Evolutionary conservation across 2,888 invertebrate species (phyloP).

Genomic region (Creontiades dilutus): DNA sequence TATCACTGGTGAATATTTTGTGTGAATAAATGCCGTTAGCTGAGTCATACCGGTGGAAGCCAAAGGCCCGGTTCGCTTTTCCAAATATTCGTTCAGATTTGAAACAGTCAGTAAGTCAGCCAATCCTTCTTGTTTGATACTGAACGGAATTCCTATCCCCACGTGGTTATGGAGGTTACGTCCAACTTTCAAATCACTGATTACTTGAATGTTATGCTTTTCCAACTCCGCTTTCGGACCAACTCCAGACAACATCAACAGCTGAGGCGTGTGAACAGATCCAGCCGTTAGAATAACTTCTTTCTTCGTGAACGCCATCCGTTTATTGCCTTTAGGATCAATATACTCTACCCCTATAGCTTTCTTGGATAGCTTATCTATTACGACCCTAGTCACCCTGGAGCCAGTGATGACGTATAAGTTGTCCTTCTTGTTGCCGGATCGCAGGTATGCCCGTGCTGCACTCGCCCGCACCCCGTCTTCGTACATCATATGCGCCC

Average conservation of each 20-base stretch:
- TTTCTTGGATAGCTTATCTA: constrained; percentile 80
- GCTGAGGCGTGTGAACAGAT: constrained; percentile 84
- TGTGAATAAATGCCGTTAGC: constrained; percentile 78
- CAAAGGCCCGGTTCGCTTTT: constrained; percentile 78
- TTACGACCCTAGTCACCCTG: constrained; percentile 80
- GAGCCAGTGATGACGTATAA: constrained; percentile 79
- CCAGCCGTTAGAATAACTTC: constrained; percentile 85
- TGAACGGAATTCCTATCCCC: constrained; percentile 77
- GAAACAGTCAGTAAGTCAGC: constrained; percentile 76
- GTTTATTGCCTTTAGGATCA: constrained; percentile 77
- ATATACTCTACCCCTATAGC: constrained; percentile 90
- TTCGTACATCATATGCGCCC: constrained; percentile 77
- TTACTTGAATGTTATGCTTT: constrained; percentile 79
- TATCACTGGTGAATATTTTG: constrained; percentile 77
- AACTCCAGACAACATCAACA: constrained; percentile 85
- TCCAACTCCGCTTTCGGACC: constrained; percentile 81
- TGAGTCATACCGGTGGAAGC: constrained; percentile 79
- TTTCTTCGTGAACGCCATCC: constrained; percentile 83
- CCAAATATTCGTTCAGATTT: constrained; percentile 78
- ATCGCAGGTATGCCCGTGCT: constrained; percentile 80
- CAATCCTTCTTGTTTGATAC: constrained; percentile 74
- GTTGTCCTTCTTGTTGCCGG: constrained; percentile 77
- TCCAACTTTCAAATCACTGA: constrained; percentile 81
- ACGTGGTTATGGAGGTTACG: constrained; percentile 82
- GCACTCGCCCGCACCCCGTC: constrained; percentile 78